Evolutionary conservation across 2,888 invertebrate genomes (phyloP).

Genomic region (Cerastis leucographa): DNA sequence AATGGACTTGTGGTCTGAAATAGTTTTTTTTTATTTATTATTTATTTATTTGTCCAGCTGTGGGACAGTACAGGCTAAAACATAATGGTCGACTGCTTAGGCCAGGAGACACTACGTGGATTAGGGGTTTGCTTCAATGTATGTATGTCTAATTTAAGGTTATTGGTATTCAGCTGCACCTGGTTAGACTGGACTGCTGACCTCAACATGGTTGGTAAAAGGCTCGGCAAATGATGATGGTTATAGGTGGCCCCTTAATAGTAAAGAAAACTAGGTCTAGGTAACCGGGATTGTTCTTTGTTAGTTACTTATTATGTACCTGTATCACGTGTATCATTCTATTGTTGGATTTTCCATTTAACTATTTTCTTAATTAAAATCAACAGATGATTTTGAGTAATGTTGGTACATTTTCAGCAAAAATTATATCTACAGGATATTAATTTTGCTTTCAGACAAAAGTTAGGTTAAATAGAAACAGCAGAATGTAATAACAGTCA

Average conservation of each 20-base stretch:
- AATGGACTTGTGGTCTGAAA: too few species aligned
- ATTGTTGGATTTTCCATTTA: background rate
- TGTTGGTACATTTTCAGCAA: background rate
- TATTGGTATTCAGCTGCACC: background rate
- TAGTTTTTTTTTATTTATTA: too few species aligned
- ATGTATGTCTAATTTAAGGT: background rate
- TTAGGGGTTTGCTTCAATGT: background rate
- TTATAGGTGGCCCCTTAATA: background rate
- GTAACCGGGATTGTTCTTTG: background rate
- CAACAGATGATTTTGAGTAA: background rate
- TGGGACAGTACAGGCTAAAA: too few species aligned
- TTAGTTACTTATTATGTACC: background rate
- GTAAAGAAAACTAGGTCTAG: background rate
- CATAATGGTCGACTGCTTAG: too few species aligned
- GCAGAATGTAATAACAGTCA: constrained; percentile 1
- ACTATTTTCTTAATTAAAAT: background rate
- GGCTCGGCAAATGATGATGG: background rate
- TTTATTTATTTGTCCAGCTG: too few species aligned
- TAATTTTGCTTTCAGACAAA: background rate
- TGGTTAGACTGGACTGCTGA: too few species aligned
- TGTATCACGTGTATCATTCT: background rate
- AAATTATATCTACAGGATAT: constrained; percentile 4
- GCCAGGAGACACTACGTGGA: background rate
- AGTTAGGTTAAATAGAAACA: background rate
- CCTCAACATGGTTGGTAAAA: background rate